phyloP scores from a whole-genome alignment of 2,888 invertebrate genomes.

The Yponomeuta cagnagella region DNA sequence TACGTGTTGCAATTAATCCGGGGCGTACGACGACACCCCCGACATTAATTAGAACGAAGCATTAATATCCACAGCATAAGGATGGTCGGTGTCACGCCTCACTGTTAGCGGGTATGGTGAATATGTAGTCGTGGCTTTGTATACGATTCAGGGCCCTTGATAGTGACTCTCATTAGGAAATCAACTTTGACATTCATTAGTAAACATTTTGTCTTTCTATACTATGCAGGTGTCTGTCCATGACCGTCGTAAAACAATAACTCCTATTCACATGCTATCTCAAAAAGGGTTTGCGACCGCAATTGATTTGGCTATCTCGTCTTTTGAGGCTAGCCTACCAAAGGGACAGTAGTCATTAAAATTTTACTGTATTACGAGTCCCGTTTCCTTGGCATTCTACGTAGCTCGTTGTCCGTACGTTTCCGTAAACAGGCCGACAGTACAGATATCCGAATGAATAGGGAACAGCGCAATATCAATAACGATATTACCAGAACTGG shows the following conservation, averaged over 20 bases:
- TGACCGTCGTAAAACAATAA: too few relatives aligned
- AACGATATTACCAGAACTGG: conserved; percentile 10
- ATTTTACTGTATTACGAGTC: not conserved
- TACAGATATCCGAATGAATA: conserved; percentile 2
- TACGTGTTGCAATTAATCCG: conserved; percentile 31
- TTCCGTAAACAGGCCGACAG: not conserved
- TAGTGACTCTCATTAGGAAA: not conserved
- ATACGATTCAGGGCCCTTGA: not conserved
- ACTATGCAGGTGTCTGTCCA: too few relatives aligned
- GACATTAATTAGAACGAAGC: conserved; percentile 32
- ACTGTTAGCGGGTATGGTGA: not conserved
- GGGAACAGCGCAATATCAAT: conserved; percentile 3
- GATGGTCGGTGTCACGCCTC: not conserved
- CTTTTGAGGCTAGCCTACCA: not conserved
- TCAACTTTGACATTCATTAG: too few relatives aligned
- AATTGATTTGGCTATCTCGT: not conserved
- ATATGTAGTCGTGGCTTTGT: not conserved
- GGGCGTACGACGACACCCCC: conserved; percentile 30
- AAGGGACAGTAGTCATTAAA: not conserved
- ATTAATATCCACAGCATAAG: conserved; percentile 8
- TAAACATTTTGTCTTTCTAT: too few relatives aligned
- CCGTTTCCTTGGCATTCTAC: not conserved
- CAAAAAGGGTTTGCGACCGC: not conserved
- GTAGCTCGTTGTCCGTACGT: not conserved
- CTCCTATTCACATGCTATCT: not conserved